Evolutionary conservation across 2,113 vertebrate genomes (phyloP), one percentile per base, ranked within the genome.

Genomic region (Picathartes gymnocephalus): DNA sequence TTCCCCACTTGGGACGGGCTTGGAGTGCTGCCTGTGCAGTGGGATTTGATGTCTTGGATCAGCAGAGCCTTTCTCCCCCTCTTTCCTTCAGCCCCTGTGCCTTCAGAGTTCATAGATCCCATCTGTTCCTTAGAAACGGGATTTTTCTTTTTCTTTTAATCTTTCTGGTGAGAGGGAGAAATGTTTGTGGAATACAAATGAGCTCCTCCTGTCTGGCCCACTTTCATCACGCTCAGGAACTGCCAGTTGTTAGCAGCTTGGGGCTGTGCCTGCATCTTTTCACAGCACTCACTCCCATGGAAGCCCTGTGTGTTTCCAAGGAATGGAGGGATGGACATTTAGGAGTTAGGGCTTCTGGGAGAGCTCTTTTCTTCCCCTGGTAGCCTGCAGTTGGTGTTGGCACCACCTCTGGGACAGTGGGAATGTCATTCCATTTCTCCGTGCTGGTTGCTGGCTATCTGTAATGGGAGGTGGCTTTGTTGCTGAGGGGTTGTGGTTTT

Each of bases 171-270:
- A 82, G 74, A 88, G 50, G 58, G 24, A 87, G 88, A 70, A 53
- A 27, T 44, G 88, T 39, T 85, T 37, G 16, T 86, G 86, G 94
- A 94, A 96, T 91, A 94, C 91, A 28, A 64, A 96, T 88, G 27
- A 93, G 86, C 80, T 88, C 12, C 80, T 94, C 33, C 86, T 74
- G 86, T 86, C 91, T 88, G 33, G 86, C 60, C 18, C 23, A 1
- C 79, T 93, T 82, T 10, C 64, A 47, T 86, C 60, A 42, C 15
- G 11, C 69, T 71, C 64, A 35, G 33, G 80, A 85, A 8, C 77
- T 79, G 66, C 80, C 35, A 21, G 42, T 78, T 90, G 58, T 56
- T 80, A 9, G 30, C 57, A 71, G 1, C 74, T n/a, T 37, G 86
- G 71, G 81, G 72, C 86, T 70, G 54, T 70, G 85, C 85, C 58